phyloP scores from a whole-genome alignment of 2,888 invertebrate species.

The Odontomyia ornata region DNA sequence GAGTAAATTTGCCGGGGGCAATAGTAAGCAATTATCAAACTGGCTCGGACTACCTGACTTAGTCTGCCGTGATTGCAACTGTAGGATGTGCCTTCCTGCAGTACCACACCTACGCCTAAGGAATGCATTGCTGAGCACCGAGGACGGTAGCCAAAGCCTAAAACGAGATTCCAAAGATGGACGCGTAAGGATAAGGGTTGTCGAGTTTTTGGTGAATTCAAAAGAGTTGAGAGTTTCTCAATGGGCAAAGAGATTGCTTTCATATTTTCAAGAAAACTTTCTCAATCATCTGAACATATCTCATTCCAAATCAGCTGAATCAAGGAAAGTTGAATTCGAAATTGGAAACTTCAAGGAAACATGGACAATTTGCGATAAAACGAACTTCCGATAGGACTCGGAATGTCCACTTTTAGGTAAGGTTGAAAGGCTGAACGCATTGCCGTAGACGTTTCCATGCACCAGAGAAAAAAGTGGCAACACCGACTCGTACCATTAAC shows the following conservation, averaged over 20 bases:
- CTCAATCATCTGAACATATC: not conserved
- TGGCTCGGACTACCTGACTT: not conserved
- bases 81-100: conserved; percentile 1
- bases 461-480: not conserved
- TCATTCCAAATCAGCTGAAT: not conserved
- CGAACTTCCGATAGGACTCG: too few species aligned
- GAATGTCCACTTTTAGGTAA: not conserved
- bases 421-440: not conserved
- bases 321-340: not conserved
- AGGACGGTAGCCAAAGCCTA: conserved; percentile 6
- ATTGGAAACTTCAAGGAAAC: not conserved
- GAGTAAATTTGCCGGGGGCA: conserved; percentile 37
- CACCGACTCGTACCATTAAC: not conserved
- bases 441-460: not conserved
- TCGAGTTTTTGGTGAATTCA: not conserved
- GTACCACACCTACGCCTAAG: conserved; percentile 36
- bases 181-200: not conserved
- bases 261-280: not conserved
- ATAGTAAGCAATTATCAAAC: conserved; percentile 35
- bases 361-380: not conserved
- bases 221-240: not conserved
- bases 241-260: not conserved
- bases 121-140: not conserved
- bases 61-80: not conserved
- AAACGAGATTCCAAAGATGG: conserved; percentile 7